Evolutionary conservation across 2,797 vertebrate species (phyloP).

Genomic region (Rhynchotus rufescens): DNA sequence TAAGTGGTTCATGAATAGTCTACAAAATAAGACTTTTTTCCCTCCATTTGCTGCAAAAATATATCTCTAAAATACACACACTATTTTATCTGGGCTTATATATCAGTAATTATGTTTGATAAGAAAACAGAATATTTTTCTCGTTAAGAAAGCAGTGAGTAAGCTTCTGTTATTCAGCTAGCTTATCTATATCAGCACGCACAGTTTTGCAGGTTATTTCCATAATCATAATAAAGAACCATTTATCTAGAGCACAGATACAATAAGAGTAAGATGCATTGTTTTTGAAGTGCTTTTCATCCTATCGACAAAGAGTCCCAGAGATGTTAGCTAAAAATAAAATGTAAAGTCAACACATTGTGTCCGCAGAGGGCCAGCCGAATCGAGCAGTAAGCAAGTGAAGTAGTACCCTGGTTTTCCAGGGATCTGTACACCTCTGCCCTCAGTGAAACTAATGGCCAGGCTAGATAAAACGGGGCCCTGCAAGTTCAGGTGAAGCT

Average conservation of each 20-base stretch:
- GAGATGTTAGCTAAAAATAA: background rate
- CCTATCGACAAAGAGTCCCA: background rate
- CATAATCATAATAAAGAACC: slow-evolving; percentile 2
- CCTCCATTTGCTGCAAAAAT: background rate
- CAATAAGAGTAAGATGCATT: background rate
- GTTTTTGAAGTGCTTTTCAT: background rate
- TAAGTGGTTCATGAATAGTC: background rate
- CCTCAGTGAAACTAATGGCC: background rate
- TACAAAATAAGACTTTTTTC: background rate
- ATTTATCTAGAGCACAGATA: background rate
- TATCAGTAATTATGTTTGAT: background rate
- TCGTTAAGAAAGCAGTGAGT: background rate
- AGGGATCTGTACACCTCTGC: background rate
- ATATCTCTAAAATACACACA: background rate
- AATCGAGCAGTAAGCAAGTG: background rate
- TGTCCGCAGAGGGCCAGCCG: background rate
- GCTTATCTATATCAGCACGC: slow-evolving; percentile 37
- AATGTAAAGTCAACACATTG: background rate
- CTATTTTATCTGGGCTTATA: background rate
- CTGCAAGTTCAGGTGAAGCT: background rate
- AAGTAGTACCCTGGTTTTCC: background rate
- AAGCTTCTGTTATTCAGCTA: background rate
- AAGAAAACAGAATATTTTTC: slow-evolving; percentile 24
- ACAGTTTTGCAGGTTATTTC: slow-evolving; percentile 39
- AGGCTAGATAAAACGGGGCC: background rate